phyloP scores from a whole-genome alignment of 1,140 invertebrate genomes.

The Hycleus phaleratus region DNA sequence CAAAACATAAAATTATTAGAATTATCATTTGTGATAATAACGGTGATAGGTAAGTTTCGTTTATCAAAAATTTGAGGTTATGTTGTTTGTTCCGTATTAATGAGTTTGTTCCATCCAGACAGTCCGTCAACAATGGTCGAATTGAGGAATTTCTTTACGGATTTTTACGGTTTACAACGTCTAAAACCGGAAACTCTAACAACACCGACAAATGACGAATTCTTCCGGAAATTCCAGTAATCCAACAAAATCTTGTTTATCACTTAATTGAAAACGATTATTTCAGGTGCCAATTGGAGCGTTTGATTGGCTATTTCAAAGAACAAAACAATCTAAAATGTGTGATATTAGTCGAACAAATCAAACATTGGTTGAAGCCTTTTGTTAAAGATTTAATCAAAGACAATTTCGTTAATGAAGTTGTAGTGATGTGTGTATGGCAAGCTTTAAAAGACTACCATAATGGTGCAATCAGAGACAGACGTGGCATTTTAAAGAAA shows the following conservation, averaged over 20 bases:
- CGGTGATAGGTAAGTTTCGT: too few relatives aligned
- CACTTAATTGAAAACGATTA: background rate
- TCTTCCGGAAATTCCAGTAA: slow-evolving; percentile 7
- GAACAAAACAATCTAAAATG: slow-evolving; percentile 14
- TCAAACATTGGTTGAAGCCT: background rate
- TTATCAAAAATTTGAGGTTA: too few relatives aligned
- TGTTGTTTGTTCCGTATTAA: too few relatives aligned
- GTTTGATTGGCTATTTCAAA: slow-evolving; percentile 22
- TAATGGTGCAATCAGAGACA: background rate
- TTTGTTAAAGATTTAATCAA: slow-evolving; percentile 16
- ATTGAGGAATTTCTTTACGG: slow-evolving; percentile 18
- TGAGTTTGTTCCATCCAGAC: too few relatives aligned
- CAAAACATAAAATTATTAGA: too few relatives aligned
- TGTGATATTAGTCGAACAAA: slow-evolving; percentile 19
- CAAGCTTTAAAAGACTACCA: slow-evolving; percentile 18
- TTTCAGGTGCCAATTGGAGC: slow-evolving; percentile 24
- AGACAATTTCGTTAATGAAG: slow-evolving; percentile 16
- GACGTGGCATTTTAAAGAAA: slow-evolving; percentile 15
- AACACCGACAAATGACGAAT: too few relatives aligned
- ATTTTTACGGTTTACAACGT: slow-evolving; percentile 24
- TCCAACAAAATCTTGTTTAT: slow-evolving; percentile 10
- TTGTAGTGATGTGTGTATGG: slow-evolving; percentile 15
- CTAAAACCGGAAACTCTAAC: slow-evolving; percentile 4
- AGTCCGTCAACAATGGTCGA: too few relatives aligned
- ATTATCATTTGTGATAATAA: too few relatives aligned